phyloP scores from a whole-genome alignment of 2,888 invertebrate species.

The Drosophila eohydei region DNA sequence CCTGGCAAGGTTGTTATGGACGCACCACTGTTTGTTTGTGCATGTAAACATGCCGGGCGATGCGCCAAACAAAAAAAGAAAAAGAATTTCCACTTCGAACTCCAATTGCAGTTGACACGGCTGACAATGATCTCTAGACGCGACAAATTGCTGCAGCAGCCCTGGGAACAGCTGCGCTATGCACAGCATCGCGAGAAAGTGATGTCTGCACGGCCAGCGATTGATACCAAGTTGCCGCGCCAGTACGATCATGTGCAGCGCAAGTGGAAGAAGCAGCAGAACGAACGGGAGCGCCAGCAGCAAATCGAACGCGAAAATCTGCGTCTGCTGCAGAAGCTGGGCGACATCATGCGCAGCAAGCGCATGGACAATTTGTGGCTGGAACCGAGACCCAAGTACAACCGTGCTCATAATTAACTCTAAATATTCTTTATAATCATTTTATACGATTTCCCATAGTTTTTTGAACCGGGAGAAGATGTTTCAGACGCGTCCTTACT shows the following conservation, averaged over 20 bases:
- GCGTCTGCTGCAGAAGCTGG: conserved; percentile 88
- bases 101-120: conserved; percentile 21
- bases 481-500: conserved; percentile 77
- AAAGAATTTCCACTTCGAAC: conserved; percentile 7
- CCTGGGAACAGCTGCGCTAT: conserved; percentile 90
- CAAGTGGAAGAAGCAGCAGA: conserved; percentile 90
- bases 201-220: conserved; percentile 88
- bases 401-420: neutral
- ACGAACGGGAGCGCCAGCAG: conserved; percentile 88
- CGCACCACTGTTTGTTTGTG: conserved; percentile 68
- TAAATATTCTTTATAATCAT: too few species aligned
- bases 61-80: neutral
- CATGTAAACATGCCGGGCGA: conserved; percentile 56
- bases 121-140: conserved; percentile 88
- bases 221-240: conserved; percentile 88
- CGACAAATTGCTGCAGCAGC: conserved; percentile 89
- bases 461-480: conserved; percentile 83
- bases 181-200: conserved; percentile 90
- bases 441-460: conserved; percentile 48
- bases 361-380: conserved; percentile 89
- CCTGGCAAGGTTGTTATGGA: conserved; percentile 78
- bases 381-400: conserved; percentile 87
- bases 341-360: conserved; percentile 88
- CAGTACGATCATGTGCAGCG: conserved; percentile 88
- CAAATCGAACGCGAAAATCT: conserved; percentile 90